Percentiles rank a stretch among this genome's conserved stretches.
phyloP scores from a whole-genome alignment of 2,113 vertebrate genomes.

The Astur gentilis region DNA sequence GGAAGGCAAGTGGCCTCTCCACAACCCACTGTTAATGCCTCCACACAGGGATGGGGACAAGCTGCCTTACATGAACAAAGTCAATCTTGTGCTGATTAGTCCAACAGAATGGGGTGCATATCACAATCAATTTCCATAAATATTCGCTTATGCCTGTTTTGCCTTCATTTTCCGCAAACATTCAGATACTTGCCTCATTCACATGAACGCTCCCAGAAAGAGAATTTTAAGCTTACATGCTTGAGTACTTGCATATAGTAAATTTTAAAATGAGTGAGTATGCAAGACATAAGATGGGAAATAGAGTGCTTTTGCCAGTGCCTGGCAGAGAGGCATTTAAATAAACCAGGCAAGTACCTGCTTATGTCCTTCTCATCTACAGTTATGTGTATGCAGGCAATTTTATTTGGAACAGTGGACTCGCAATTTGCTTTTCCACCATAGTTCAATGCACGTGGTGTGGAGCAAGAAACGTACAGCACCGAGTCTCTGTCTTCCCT shows the following conservation, averaged over 20 bases:
- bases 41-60: not conserved
- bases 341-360: conserved; percentile 7
- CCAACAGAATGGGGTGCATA: not conserved
- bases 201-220: conserved; percentile 28
- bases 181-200: conserved; percentile 28
- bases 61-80: not conserved
- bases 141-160: not conserved
- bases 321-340: not conserved
- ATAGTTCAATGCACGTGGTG: not conserved
- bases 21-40: not conserved
- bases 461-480: not conserved
- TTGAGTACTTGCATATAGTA: conserved; percentile 40
- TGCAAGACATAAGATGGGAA: not conserved
- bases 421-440: not conserved
- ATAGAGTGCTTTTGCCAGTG: not conserved
- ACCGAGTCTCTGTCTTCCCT: not conserved
- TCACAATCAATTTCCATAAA: conserved; percentile 21
- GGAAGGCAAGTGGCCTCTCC: not conserved
- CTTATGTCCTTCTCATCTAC: not conserved
- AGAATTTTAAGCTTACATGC: conserved; percentile 40
- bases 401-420: not conserved
- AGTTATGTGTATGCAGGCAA: not conserved
- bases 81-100: not conserved
- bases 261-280: conserved; percentile 37
- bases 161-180: conserved; percentile 19